Evolutionary conservation across 2,888 invertebrate genomes (phyloP).

Genomic region (Galerucella pusilla): DNA sequence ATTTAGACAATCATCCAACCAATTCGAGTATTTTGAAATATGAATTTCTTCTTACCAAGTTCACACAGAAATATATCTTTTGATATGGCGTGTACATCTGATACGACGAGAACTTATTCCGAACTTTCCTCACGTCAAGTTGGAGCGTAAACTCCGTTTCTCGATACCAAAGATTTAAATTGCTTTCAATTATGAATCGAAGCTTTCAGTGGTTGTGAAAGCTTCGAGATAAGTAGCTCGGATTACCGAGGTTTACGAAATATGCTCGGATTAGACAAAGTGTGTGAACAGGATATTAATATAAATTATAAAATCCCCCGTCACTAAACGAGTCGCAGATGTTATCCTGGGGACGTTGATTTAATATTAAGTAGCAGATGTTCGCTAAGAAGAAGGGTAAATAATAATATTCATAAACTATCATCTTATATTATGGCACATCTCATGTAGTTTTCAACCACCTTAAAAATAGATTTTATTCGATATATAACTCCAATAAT

Average conservation of each 20-base stretch:
- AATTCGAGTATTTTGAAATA: background rate
- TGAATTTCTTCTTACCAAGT: background rate
- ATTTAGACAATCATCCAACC: no score
- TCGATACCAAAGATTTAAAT: constrained; percentile 22
- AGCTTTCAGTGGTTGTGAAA: constrained; percentile 22
- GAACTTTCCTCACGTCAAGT: constrained; percentile 18
- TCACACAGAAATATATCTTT: background rate
- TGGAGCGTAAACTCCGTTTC: constrained; percentile 15
- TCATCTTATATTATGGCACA: no score
- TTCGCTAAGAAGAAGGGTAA: no score
- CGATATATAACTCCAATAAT: no score
- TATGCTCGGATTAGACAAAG: constrained; percentile 7
- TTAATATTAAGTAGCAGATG: no score
- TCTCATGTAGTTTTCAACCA: no score
- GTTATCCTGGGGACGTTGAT: background rate
- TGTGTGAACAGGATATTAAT: background rate
- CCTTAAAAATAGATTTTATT: no score
- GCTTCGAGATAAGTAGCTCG: constrained; percentile 18
- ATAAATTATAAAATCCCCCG: background rate
- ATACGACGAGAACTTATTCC: constrained; percentile 12
- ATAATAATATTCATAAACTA: no score
- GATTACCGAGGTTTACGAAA: constrained; percentile 18
- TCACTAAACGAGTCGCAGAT: background rate
- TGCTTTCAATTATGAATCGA: constrained; percentile 21
- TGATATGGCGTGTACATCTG: background rate